Evolutionary conservation across 2,888 invertebrate species (phyloP), one percentile per base, ranked within the genome.

Genomic region (Ophion obscuratus): DNA sequence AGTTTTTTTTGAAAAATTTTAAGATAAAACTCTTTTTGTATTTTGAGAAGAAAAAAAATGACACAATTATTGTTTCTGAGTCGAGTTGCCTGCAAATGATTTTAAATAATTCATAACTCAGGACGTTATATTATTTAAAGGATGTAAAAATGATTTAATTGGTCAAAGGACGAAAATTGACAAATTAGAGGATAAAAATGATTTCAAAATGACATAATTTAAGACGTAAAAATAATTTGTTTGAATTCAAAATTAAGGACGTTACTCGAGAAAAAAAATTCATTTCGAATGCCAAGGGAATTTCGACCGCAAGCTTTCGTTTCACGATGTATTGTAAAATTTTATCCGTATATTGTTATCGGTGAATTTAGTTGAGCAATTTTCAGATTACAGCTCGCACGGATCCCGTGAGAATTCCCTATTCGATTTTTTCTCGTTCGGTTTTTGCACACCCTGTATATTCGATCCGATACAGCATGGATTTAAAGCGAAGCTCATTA

Each of bases 401-500:
- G 14, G 17, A 14, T 17, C 53, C 14, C 53, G 3, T 5, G 53
- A 53, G 17, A 53, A 14, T 53, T 17, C 3, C 3, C 17, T 17
- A 20, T 68, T 44, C 11, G 6, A 10, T 40, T 68, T 68, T 20
- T 44, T 44, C 17, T 67, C 20, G 0, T 9, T 75, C 4, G 14
- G 59, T 47, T 44, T 62, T 47, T 1, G 47, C 31, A 74, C 67
- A 74, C 11, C 57, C 68, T 64, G 68, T 79, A 83, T 44, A 70
- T 67, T 44, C 24, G 59, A 74, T 44, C 31, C 77, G 77, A 81
- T 74, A 77, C 77, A 68, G 71, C 53, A 40, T 67, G 66, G 68
- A 68, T 83, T 86, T 81, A 53, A 64, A 68, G 83, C 73, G 77
- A 68, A 81, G 86, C 83, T 86, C 86, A 83, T 86, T 86, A 86